A percentile compares a stretch with the other conserved stretches of the same genome.
These are phyloP conservation scores for Xanthia icteritia DNA, from an alignment of 2,888 invertebrate genomes.

Conservation along the genomic window DNA sequence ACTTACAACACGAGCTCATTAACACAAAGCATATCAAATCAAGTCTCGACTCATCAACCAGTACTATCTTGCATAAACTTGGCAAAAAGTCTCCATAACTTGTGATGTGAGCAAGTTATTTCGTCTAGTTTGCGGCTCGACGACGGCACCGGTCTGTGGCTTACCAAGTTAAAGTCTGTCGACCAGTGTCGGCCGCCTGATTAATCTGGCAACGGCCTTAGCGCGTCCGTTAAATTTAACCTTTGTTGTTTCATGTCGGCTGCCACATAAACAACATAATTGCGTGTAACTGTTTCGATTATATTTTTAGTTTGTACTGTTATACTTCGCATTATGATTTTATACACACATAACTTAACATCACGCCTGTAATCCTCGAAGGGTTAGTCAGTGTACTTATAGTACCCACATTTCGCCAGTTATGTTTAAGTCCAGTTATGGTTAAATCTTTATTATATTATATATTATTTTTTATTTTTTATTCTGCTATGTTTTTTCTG, in stretches of 20 bases:
- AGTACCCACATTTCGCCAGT: neutral
- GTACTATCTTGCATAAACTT: constrained; percentile 48
- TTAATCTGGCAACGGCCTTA: constrained; percentile 61
- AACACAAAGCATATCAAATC: neutral
- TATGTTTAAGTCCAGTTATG: too few species aligned
- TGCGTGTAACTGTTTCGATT: constrained; percentile 33
- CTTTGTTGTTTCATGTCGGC: constrained; percentile 56
- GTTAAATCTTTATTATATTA: neutral
- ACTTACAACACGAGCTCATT: neutral
- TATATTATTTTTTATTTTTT: too few species aligned
- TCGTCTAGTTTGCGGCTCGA: constrained; percentile 39
- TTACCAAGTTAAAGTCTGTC: constrained; percentile 59
- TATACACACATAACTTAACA: neutral
- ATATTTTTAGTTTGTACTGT: constrained; percentile 40
- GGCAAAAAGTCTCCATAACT: constrained; percentile 36
- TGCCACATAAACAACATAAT: constrained; percentile 32
- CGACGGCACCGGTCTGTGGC: constrained; percentile 43
- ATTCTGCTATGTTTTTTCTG: too few species aligned
- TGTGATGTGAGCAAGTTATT: constrained; percentile 60
- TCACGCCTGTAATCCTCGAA: neutral
- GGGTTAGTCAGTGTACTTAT: neutral
- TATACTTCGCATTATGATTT: constrained; percentile 4
- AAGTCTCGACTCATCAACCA: constrained; percentile 22
- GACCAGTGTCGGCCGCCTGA: constrained; percentile 47
- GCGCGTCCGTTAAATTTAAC: constrained; percentile 67